Evolutionary conservation across 2,113 vertebrate species (phyloP), one percentile per base, ranked within the genome.

Genomic region (Phylloscopus trochiloides): DNA sequence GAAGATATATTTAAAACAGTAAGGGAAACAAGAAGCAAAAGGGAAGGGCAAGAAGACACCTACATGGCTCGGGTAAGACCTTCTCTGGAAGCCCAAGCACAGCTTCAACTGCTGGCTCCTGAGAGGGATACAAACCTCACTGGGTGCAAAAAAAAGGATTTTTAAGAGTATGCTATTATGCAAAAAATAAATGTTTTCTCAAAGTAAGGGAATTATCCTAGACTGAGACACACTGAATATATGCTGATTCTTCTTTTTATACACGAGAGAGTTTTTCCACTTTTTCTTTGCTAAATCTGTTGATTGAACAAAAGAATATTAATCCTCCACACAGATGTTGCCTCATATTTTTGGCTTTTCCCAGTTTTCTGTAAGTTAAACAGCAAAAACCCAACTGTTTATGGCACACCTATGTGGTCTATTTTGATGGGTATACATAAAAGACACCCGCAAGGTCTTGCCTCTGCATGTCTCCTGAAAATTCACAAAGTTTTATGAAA

Each of bases 191-290:
- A 17, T 31, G 32, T 94, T 86, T 89, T 57, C 55, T 76, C 38
- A 10, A 95, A 84, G 45, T 28, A 90, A 75, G 48, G 11, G 29
- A 61, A 61, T 73, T 80, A 45, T 65, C 40, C 21, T 21, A 62
- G 17, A 77, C 52, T 72, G 31, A 78, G 71, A 48, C 31, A 86
- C 11, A 19, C 4, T 32, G 55, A 61, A 40, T 5, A 6, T 32
- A 28, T 58, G 34, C 58, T 24, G 12, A 73, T 57, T 83, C 50
- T 74, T 84, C 78, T 74, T 55, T 50, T 55, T 21, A 58, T 8
- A 62, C 0, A 1, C 0, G 0, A 47, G 18, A 58, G 8, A 50
- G 10, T 28, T 71, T 67, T 71, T 40, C 21, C 3, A 2, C 8
- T 38, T 90, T 82, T 31, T 83, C 7, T 45, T 52, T 74, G 38